phyloP scores from a whole-genome alignment of 2,888 invertebrate species.

The Calameuta idolon region DNA sequence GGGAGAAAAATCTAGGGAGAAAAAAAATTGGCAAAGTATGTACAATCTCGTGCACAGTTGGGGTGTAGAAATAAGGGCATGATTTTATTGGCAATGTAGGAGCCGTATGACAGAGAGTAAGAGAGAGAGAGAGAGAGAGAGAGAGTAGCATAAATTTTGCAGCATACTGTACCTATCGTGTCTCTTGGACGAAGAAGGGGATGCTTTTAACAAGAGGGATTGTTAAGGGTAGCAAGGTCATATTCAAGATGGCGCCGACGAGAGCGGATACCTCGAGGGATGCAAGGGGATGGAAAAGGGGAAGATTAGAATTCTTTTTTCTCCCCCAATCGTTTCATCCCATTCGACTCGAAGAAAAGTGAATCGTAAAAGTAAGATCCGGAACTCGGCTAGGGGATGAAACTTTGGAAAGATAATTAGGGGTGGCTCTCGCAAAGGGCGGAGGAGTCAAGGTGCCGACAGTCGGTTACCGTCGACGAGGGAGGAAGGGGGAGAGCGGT shows the following conservation, averaged over 20 bases:
- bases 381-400: slow-evolving; percentile 5
- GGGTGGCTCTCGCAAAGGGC: slow-evolving; percentile 19
- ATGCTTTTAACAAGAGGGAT: not conserved
- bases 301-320: not conserved
- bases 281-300: not conserved
- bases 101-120: not conserved
- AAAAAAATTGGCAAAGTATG: not conserved
- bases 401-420: slow-evolving; percentile 27
- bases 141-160: not conserved
- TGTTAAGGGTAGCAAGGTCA: not conserved
- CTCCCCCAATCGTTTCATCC: not conserved
- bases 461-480: slow-evolving; percentile 12
- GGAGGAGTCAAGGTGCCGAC: slow-evolving; percentile 20
- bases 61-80: not conserved
- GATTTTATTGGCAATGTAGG: not conserved
- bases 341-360: not conserved
- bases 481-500: slow-evolving; percentile 7
- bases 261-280: not conserved
- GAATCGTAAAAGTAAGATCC: not conserved
- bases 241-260: not conserved
- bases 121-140: not conserved
- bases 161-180: not conserved
- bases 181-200: not conserved
- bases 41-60: not conserved
- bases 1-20: not conserved